A percentile compares a stretch with the other conserved stretches of the same genome.
Conservation (phyloP, 2,888 invertebrate genomes). For the Scrobipalpa atriplicella region DNA sequence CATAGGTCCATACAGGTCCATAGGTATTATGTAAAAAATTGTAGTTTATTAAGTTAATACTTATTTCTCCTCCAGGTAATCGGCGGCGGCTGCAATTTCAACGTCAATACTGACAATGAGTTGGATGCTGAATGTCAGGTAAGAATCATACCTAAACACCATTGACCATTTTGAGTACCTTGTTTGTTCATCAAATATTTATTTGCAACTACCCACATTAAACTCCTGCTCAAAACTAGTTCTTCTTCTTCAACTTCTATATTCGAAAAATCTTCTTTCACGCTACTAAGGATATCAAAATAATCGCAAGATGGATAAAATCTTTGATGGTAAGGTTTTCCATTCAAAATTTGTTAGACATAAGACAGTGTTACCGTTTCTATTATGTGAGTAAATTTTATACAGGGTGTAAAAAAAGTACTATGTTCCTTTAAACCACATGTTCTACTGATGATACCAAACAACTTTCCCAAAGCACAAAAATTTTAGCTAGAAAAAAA, state of each 20-base stretch:
- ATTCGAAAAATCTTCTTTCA: conserved; percentile 39
- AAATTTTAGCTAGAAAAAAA: too few species aligned
- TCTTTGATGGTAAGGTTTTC: conserved; percentile 60
- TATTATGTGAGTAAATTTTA: too few species aligned
- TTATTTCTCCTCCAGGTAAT: conserved; percentile 41
- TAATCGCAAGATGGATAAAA: conserved; percentile 55
- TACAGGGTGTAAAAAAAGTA: too few species aligned
- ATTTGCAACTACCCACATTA: background rate
- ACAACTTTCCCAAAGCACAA: too few species aligned
- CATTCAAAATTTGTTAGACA: too few species aligned
- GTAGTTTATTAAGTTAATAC: background rate
- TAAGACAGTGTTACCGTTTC: too few species aligned
- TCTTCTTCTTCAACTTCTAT: conserved; percentile 14
- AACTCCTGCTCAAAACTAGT: background rate
- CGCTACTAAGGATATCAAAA: conserved; percentile 65
- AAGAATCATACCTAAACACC: conserved; percentile 22
- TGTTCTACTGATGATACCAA: too few species aligned
- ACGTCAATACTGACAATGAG: conserved; percentile 64
- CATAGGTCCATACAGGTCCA: too few species aligned
- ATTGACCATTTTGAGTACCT: too few species aligned
- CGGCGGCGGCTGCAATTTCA: conserved; percentile 64
- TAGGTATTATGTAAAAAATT: background rate
- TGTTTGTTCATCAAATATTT: too few species aligned
- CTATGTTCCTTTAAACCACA: too few species aligned
- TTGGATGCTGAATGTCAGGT: conserved; percentile 82